A percentile compares a stretch with the other conserved stretches of the same genome.
Evolutionary conservation across 2,797 vertebrate species (phyloP).

Genomic region (Anabacerthia variegaticeps): DNA sequence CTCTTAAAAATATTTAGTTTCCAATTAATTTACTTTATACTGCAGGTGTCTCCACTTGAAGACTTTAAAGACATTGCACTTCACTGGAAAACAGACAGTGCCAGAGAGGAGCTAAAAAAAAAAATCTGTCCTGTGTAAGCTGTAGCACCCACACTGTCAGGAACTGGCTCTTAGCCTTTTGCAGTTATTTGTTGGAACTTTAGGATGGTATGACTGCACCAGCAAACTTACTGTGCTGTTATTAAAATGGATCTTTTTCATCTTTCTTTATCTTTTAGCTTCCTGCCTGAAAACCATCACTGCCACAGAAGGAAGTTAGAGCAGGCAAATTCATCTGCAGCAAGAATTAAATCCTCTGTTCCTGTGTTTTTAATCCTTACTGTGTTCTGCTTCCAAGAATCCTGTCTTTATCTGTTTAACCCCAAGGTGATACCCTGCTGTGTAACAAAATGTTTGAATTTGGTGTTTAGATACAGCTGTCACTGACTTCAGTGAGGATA

Average conservation of each 20-base stretch:
- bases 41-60: not conserved
- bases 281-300: slow-evolving; percentile 3
- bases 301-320: not conserved
- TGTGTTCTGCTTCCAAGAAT: not conserved
- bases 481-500: not conserved
- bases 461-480: not conserved
- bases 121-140: not conserved
- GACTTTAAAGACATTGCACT: not conserved
- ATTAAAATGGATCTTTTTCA: not conserved
- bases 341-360: not conserved
- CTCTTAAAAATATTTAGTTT: not conserved
- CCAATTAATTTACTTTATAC: not conserved
- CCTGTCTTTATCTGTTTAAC: slow-evolving; percentile 1
- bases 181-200: not conserved
- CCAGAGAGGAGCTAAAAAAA: not conserved
- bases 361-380: not conserved
- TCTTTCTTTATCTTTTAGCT: slow-evolving; percentile 1
- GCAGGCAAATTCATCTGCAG: not conserved
- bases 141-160: not conserved
- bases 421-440: not conserved
- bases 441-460: not conserved
- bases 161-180: not conserved
- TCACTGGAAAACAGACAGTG: not conserved
- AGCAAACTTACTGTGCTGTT: not conserved
- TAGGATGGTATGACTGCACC: not conserved